Conservation (phyloP, 92 coral and sea anemone genomes). For the Heteractis magnifica region DNA sequence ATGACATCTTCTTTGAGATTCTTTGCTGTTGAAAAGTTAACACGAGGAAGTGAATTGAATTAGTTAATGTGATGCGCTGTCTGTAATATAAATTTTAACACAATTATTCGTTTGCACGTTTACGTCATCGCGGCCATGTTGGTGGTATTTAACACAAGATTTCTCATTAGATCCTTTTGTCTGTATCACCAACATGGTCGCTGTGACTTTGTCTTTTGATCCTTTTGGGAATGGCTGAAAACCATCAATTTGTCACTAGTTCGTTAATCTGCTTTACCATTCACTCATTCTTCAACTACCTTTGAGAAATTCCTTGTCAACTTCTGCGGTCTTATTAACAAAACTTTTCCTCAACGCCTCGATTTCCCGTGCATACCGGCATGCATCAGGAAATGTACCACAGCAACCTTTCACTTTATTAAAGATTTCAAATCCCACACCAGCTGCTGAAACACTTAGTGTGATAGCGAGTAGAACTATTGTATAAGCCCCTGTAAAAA, state of each 20-base stretch:
- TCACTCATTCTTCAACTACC: neutral
- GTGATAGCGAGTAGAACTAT: conserved; percentile 39
- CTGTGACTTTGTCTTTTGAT: no score
- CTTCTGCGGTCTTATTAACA: conserved; percentile 25
- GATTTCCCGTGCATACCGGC: conserved; percentile 34
- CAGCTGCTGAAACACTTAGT: conserved; percentile 38
- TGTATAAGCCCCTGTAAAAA: conserved; percentile 27
- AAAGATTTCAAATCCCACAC: conserved; percentile 46
- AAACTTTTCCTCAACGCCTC: conserved; percentile 20
- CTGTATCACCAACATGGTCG: no score
- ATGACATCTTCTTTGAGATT: conserved; percentile 45
- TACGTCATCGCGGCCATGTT: no score
- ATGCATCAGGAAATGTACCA: conserved; percentile 38
- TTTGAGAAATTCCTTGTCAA: conserved; percentile 20
- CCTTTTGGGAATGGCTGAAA: neutral
- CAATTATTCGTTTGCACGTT: no score
- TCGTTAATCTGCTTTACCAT: neutral
- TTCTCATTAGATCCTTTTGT: no score
- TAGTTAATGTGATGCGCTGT: neutral
- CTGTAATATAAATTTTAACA: no score
- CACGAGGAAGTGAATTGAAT: neutral
- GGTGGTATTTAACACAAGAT: no score
- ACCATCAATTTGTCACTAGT: neutral
- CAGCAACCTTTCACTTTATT: conserved; percentile 54
- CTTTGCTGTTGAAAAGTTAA: conserved; percentile 19